These are phyloP conservation scores for Heterodera filipjevi DNA, from an alignment of 2,888 invertebrate species.

Conservation along the genomic window DNA sequence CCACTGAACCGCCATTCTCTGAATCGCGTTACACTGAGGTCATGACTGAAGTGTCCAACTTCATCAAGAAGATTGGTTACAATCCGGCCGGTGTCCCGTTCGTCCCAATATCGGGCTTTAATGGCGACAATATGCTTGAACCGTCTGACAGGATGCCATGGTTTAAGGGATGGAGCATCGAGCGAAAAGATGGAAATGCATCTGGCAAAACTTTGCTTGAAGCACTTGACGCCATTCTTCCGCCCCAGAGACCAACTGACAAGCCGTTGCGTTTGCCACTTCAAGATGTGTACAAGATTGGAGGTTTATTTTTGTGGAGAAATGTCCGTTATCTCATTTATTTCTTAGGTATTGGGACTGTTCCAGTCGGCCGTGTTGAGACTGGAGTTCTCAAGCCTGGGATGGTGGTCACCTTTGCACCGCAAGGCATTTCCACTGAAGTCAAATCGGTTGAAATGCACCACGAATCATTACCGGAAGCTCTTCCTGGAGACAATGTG, in stretches of 20 bases:
- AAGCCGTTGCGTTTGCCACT: slow-evolving; percentile 97
- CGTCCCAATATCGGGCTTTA: slow-evolving; percentile 99
- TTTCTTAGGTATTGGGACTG: slow-evolving; percentile 84
- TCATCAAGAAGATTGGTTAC: slow-evolving; percentile 99
- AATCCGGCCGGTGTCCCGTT: slow-evolving; percentile 95
- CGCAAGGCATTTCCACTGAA: slow-evolving; percentile 94
- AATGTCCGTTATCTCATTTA: neutral
- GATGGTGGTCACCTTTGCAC: slow-evolving; percentile 93
- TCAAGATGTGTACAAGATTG: slow-evolving; percentile 99
- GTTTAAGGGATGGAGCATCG: slow-evolving; percentile 89
- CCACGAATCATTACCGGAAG: slow-evolving; percentile 85
- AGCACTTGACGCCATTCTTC: slow-evolving; percentile 93
- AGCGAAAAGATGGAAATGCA: slow-evolving; percentile 90
- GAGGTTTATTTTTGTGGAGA: slow-evolving; percentile 74
- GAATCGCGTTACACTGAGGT: slow-evolving; percentile 94
- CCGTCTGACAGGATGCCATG: slow-evolving; percentile 88
- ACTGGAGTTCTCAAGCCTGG: slow-evolving; percentile 96
- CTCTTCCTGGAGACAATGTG: slow-evolving; percentile 94
- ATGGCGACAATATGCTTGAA: slow-evolving; percentile 99
- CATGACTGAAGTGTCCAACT: slow-evolving; percentile 84
- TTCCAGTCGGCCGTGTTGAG: slow-evolving; percentile 98
- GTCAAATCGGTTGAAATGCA: slow-evolving; percentile 99
- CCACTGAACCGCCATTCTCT: slow-evolving; percentile 96
- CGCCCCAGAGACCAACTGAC: slow-evolving; percentile 91
- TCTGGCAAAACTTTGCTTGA: slow-evolving; percentile 94